Evolutionary conservation across 1,140 invertebrate genomes (phyloP).

Genomic region (Limonius californicus): DNA sequence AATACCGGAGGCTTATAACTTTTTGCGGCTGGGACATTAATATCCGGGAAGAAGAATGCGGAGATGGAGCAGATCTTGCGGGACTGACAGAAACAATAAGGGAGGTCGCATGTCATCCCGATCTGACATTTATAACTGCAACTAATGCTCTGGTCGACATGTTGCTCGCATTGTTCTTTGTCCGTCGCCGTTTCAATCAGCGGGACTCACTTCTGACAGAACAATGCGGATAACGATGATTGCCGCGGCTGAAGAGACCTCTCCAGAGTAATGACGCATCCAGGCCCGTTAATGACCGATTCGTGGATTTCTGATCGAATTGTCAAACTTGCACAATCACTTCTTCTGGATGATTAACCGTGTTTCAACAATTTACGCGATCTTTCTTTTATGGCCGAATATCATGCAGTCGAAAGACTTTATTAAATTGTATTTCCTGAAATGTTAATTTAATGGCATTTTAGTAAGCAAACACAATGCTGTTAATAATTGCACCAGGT

Average conservation of each 20-base stretch:
- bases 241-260: constrained; percentile 37
- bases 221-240: constrained; percentile 44
- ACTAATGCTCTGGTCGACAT: constrained; percentile 35
- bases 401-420: no score
- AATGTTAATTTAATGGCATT: no score
- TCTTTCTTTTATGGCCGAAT: no score
- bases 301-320: constrained; percentile 3
- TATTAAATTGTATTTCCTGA: no score
- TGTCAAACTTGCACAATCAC: not conserved
- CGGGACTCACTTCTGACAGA: constrained; percentile 24
- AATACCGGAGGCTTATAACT: constrained; percentile 25
- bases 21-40: constrained; percentile 25
- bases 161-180: constrained; percentile 35
- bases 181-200: constrained; percentile 34
- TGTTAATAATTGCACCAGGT: no score
- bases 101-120: constrained; percentile 27
- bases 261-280: constrained; percentile 39
- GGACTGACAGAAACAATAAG: constrained; percentile 35
- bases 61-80: constrained; percentile 9
- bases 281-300: constrained; percentile 40
- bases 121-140: constrained; percentile 37
- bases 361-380: no score
- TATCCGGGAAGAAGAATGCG: constrained; percentile 21
- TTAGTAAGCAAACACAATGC: no score
- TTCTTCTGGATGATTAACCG: not conserved